Conservation (phyloP, 1,140 invertebrate genomes). For the Phthorimaea operculella region DNA sequence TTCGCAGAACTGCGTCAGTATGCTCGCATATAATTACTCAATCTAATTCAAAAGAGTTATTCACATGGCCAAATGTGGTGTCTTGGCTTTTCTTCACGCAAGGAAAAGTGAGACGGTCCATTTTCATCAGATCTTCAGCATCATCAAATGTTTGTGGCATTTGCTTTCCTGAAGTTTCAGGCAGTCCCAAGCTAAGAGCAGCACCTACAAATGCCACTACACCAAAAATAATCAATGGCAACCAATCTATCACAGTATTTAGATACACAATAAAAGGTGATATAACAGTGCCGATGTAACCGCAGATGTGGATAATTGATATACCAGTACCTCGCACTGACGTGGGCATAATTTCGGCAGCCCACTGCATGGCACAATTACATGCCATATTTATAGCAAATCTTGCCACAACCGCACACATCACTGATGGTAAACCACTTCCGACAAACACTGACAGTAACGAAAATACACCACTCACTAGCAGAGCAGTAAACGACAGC, state of each 20-base stretch:
- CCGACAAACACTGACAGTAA: slow-evolving; percentile 32
- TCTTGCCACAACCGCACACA: slow-evolving; percentile 44
- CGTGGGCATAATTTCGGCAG: slow-evolving; percentile 67
- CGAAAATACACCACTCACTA: slow-evolving; percentile 36
- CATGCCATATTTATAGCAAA: slow-evolving; percentile 43
- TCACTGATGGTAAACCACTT: slow-evolving; percentile 34
- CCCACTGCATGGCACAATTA: slow-evolving; percentile 44
- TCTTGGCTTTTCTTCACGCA: slow-evolving; percentile 20
- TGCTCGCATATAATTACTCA: too few relatives aligned
- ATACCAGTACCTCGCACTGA: slow-evolving; percentile 74
- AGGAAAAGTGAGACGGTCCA: slow-evolving; percentile 27
- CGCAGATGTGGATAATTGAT: slow-evolving; percentile 70
- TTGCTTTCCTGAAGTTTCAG: slow-evolving; percentile 80
- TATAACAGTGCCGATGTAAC: slow-evolving; percentile 45
- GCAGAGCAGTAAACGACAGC: slow-evolving; percentile 26
- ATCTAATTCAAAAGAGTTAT: slow-evolving; percentile 26
- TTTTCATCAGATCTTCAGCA: slow-evolving; percentile 66
- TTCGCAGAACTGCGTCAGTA: too few relatives aligned
- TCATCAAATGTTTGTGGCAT: slow-evolving; percentile 82
- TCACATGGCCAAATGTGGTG: slow-evolving; percentile 17
- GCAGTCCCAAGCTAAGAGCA: slow-evolving; percentile 73
- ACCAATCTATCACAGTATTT: slow-evolving; percentile 44
- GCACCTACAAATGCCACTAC: slow-evolving; percentile 74
- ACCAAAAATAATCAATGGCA: slow-evolving; percentile 81
- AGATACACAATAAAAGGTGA: slow-evolving; percentile 47